Percentiles rank a stretch among this genome's conserved stretches.
phyloP scores from a whole-genome alignment of 1,140 invertebrate genomes.

The Proctacanthus coquilletti region DNA sequence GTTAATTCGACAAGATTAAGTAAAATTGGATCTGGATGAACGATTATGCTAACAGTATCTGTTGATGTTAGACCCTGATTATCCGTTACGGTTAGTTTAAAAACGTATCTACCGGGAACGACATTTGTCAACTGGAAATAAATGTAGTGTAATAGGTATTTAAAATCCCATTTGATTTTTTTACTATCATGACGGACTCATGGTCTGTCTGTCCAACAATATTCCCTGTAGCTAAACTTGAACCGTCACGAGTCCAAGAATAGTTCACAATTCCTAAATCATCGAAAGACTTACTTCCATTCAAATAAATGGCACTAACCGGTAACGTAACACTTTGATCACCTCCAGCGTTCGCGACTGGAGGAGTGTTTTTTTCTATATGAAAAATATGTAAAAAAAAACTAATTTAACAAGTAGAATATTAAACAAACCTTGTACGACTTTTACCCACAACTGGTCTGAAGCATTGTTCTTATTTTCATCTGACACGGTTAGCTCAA shows the following conservation, averaged over 20 bases:
- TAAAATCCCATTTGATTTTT: too few relatives aligned
- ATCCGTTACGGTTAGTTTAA: conserved; percentile 75
- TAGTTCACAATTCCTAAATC: conserved; percentile 75
- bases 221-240: conserved; percentile 69
- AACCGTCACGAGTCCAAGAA: conserved; percentile 65
- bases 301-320: conserved; percentile 55
- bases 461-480: conserved; percentile 63
- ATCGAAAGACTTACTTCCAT: conserved; percentile 74
- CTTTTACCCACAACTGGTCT: conserved; percentile 55
- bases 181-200: conserved; percentile 60
- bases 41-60: conserved; percentile 71
- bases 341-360: conserved; percentile 74
- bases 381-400: too few relatives aligned
- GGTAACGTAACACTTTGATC: conserved; percentile 66
- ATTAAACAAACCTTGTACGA: conserved; percentile 63
- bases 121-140: conserved; percentile 58
- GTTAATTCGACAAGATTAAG: conserved; percentile 66
- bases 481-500: conserved; percentile 72
- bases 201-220: conserved; percentile 58
- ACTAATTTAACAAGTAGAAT: too few relatives aligned
- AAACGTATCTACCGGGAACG: conserved; percentile 74
- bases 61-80: conserved; percentile 66
- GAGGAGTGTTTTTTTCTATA: conserved; percentile 73
- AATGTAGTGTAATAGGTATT: too few relatives aligned
- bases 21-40: conserved; percentile 63